phyloP scores from a whole-genome alignment of 2,888 invertebrate genomes.

The Rotaria magnacalcarata region DNA sequence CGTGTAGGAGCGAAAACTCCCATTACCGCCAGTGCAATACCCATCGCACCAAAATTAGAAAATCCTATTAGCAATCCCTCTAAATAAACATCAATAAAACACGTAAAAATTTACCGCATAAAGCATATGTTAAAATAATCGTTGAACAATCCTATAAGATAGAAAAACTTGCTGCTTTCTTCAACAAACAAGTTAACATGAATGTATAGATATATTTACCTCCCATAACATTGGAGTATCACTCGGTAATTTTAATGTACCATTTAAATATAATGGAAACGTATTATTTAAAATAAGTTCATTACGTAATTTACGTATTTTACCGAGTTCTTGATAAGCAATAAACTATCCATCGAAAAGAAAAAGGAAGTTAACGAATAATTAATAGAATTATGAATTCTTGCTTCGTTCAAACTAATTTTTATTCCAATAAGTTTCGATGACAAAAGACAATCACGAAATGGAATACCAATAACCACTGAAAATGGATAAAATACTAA shows the following conservation, averaged over 20 bases:
- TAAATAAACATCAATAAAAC: not conserved
- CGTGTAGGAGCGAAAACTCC: slow-evolving; percentile 53
- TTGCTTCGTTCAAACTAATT: slow-evolving; percentile 75
- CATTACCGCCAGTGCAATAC: slow-evolving; percentile 52
- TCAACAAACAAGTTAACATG: not conserved
- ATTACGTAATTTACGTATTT: slow-evolving; percentile 48
- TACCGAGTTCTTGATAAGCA: slow-evolving; percentile 72
- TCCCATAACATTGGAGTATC: slow-evolving; percentile 42
- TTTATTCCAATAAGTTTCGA: slow-evolving; percentile 81
- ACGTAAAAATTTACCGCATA: slow-evolving; percentile 50
- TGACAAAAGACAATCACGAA: slow-evolving; percentile 70
- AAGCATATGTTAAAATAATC: slow-evolving; percentile 54
- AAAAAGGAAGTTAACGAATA: not conserved
- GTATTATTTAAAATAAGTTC: not conserved
- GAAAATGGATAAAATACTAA: slow-evolving; percentile 7
- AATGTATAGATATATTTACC: slow-evolving; percentile 1
- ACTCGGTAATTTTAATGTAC: slow-evolving; percentile 31
- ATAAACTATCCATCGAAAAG: slow-evolving; percentile 66
- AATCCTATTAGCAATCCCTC: slow-evolving; percentile 47
- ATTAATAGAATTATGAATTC: not conserved
- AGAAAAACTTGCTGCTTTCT: not conserved
- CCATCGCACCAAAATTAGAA: slow-evolving; percentile 54
- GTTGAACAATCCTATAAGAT: slow-evolving; percentile 48
- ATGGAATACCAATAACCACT: slow-evolving; percentile 62
- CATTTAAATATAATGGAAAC: slow-evolving; percentile 39